Evolutionary conservation across 2,888 invertebrate genomes (phyloP), one percentile per base, ranked within the genome.

Genomic region (Mystacides longicornis): DNA sequence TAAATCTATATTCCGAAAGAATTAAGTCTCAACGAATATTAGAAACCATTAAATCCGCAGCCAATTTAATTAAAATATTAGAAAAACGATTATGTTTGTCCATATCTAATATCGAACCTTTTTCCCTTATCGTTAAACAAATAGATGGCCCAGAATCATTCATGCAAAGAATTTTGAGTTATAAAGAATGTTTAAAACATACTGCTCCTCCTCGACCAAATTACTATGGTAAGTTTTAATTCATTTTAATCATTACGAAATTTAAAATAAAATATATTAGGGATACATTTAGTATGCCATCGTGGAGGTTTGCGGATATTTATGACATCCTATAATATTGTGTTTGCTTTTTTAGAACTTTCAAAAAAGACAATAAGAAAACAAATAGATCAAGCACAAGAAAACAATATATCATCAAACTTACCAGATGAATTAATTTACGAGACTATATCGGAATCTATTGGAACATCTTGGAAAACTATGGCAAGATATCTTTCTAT

Each of bases 51-150:
- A 37, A 33, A 11, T 33, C 51, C 20, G 16, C 46, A 20, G 18
- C 23, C 3, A 50, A 37, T 42, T 23, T 60, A 14, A 31, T 60
- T 3, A 23, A 48, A 14, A 55, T 58, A 22, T 23, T 60, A 23
- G 60, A 60, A 45, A 60, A 60, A 23, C 47, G 54, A 9, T 42
- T 54, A 19, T 48, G 33, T 33, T 22, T 60, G 18, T 51, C 57
- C 2, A 19, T 19, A 23, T 43, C 18, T n/a, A 50, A 55, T 37
- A 23, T 58, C 4, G 43, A 48, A 22, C 49, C 50, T 20, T 37
- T 56, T 22, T 16, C n/a, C n/a, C 23, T 42, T 9, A 56, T 52
- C 18, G 20, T 16, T 9, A 16, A 5, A 43, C 16, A 48, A 20
- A 20, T 45, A 21, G 45, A 37, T 16, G 16, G 16, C 16, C 14